phyloP scores from a whole-genome alignment of 1,140 invertebrate species.

The Micrasema longulum region DNA sequence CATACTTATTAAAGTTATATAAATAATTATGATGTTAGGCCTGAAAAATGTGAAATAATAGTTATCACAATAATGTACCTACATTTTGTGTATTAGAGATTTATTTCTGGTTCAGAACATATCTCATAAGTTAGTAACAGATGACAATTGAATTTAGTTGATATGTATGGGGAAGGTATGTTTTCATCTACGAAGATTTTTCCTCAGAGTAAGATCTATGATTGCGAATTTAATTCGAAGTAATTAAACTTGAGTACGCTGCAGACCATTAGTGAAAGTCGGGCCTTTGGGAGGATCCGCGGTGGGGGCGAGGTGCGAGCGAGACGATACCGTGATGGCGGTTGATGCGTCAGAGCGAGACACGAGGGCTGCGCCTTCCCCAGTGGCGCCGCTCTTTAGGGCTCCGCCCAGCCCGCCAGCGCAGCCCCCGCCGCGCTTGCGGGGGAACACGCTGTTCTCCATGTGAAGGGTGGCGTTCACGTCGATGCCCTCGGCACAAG shows the following conservation, averaged over 20 bases:
- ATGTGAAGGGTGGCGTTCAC: conserved; percentile 88
- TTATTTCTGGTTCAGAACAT: too few species aligned
- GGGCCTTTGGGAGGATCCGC: conserved; percentile 46
- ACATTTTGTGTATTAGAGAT: too few species aligned
- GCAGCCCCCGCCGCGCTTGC: conserved; percentile 60
- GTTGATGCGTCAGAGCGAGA: conserved; percentile 64
- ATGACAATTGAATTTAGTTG: too few species aligned
- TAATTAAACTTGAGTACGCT: conserved; percentile 63
- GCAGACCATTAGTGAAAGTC: conserved; percentile 58
- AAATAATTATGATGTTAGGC: too few species aligned
- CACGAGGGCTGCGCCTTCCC: conserved; percentile 55
- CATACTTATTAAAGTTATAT: too few species aligned
- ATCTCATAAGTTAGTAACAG: too few species aligned
- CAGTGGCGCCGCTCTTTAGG: conserved; percentile 56
- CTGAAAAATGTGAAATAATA: too few species aligned
- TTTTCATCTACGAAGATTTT: too few species aligned
- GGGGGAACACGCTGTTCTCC: conserved; percentile 92
- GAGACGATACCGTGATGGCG: conserved; percentile 63
- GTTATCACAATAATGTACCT: too few species aligned
- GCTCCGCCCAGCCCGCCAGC: conserved; percentile 68
- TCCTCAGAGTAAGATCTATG: too few species aligned
- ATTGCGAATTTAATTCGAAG: background rate
- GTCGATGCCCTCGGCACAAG: conserved; percentile 85
- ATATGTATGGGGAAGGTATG: too few species aligned
- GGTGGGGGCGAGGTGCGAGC: conserved; percentile 58